Evolutionary conservation across 1,140 invertebrate genomes (phyloP), one percentile per base, ranked within the genome.

Genomic region (Pseudoatta argentina): DNA sequence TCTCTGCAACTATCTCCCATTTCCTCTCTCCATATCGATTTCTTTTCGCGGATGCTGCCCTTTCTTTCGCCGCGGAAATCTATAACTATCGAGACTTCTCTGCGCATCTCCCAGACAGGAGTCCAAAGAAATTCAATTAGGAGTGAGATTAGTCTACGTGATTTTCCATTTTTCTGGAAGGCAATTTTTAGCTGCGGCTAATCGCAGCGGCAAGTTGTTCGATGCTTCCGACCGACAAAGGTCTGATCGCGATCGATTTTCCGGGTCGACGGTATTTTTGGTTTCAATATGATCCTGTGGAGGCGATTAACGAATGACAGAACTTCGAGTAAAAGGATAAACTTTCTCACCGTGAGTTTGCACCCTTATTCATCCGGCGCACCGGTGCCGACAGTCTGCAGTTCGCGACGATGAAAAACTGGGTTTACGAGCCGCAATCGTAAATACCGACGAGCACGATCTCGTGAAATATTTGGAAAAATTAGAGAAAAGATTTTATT

Each of bases 51-150:
- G 48, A 34, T 3, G 18, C 48, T 53, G 44, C 6, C 67, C 66
- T 78, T 78, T 69, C 86, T 78, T 64, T 72, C 76, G 51, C 6
- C 85, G 8, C 63, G 39, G 57, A 83, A 78, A 78, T 88, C 77
- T 69, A 88, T 75, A 81, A 81, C 67, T 79, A 76, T 86, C 69
- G 51, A 72, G 79, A 51, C 27, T 59, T 82, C 67, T 73, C 67
- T 55, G 34, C 61, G 34, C 61, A 61, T 77, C 57, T 51, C 27
- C 21, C 44, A 34, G 53, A 39, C 21, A 39, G 44, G 39, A n/a
- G 21, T 87, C 59, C 39, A 44, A 27, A 83, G 57, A 90, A 90
- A 92, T 92, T 92, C 91, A 91, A 92, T 92, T 92, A 91, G 85
- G 59, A 53, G 59, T 30, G 51, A 89, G 89, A 91, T 89, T 91